A percentile compares a stretch with the other conserved stretches of the same genome.
phyloP scores from a whole-genome alignment of 2,113 vertebrate species.

The Delphinus delphis region DNA sequence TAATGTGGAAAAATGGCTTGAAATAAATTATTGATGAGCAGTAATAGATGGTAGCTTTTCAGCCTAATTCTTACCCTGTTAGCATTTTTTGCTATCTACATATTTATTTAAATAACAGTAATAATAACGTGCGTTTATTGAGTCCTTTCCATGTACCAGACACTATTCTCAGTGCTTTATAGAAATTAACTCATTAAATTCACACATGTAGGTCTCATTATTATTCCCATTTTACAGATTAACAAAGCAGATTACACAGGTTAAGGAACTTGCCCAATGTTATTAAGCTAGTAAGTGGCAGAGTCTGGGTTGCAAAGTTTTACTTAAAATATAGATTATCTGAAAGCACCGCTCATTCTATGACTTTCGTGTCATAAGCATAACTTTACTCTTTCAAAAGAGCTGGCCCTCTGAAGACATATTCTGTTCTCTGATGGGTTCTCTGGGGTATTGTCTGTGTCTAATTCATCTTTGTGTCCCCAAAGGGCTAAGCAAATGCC shows the following conservation, averaged over 20 bases:
- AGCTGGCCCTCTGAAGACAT: neutral
- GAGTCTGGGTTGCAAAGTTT: neutral
- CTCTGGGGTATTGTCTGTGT: neutral
- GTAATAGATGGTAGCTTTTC: neutral
- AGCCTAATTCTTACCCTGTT: neutral
- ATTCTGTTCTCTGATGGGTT: neutral
- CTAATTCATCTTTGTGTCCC: neutral
- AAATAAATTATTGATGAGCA: slow-evolving; percentile 26
- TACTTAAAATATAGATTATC: neutral
- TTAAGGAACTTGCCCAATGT: neutral
- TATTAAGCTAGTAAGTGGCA: neutral
- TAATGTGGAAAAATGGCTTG: slow-evolving; percentile 15
- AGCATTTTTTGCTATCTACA: slow-evolving; percentile 13
- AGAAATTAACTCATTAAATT: neutral
- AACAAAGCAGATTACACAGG: neutral
- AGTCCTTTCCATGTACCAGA: neutral
- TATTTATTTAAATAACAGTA: slow-evolving; percentile 35
- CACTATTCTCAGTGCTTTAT: neutral
- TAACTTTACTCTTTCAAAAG: neutral
- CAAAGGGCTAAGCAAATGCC: neutral
- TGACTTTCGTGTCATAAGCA: neutral
- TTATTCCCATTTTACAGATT: neutral
- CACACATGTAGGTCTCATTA: neutral
- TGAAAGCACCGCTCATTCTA: neutral
- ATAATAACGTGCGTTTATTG: neutral